Evolutionary conservation across 2,888 invertebrate species (phyloP), one percentile per base, ranked within the genome.

Genomic region (Drosophila anceps): DNA sequence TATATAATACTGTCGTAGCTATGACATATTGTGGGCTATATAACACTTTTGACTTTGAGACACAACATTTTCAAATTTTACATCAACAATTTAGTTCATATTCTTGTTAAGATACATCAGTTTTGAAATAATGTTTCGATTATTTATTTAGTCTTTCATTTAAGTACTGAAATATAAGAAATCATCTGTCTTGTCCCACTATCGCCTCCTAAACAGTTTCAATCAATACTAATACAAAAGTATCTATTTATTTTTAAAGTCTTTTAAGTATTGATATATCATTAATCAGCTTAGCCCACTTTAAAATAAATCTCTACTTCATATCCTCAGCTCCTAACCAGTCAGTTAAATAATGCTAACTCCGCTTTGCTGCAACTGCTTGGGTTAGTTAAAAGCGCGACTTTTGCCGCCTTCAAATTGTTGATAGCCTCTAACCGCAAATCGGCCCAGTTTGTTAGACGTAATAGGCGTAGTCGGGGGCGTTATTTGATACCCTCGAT

Each of bases 401-500:
- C 27, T 70, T 74, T 48, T 74, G 66, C 66, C 79, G 77, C 77
- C 79, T 67, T 35, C 53, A 51, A 76, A 48, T 53, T 48, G 41
- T 54, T 37, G 31, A 50, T 57, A 57, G 78, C 74, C 70, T 18
- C 9, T 7, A 73, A 73, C 59, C 48, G 43, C 31, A 9, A 31
- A 20, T 9, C 39, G 60, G 70, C 63, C 71, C 60, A 76, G 76
- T 72, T 76, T 59, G 63, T 72, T 60, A 31, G 60, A 54, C 12
- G 69, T 43, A 31, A 50, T 50, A 43, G 68, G 63, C 73, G 46
- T 60, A 41, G 51, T 68, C 13, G 69, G 33, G 50, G 68, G 63
- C 73, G 57, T 60, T 55, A 60, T 60, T 77, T 27, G 50, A 62
- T 59, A 62, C 65, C 41, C 39, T 43, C 61, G 85, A 83, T 84